Base-by-base conservation (phyloP, 2,113 vertebrate genomes). In the Boleophthalmus pectinirostris region DNA sequence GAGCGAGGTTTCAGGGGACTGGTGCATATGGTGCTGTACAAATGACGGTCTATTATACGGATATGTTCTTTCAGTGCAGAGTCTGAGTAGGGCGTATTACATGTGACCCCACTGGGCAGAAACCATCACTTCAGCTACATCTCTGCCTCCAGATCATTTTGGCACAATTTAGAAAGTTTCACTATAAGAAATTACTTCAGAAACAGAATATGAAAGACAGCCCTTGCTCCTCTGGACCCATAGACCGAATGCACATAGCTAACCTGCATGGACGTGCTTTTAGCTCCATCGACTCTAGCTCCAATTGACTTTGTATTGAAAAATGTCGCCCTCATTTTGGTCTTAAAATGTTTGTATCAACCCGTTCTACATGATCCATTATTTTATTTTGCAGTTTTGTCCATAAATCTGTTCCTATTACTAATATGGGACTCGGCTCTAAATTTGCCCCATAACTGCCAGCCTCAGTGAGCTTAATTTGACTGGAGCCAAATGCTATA, bases 1-100 rank as follows among this genome's bases (percentile, higher is more conserved):
- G 60, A 72, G 63, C 24, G 60, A 77, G 60, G 67, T 66, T 56
- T 66, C 61, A 21, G 46, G 38, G 29, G 68, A 69, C 68, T 25
- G 29, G 53, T 58, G n/a, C 29, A 61, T 68, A 45, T 66, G 51
- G 33, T 23, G 65, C 64, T 46, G 56, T 33, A 63, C 51, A 46
- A 69, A 49, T 23, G 38, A 47, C 65, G 10, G 65, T 66, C n/a
- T 66, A 66, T 66, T 45, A 61, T 33, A 47, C 45, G 13, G 65
- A 66, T 18, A 64, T 64, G 33, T 38, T 64, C 33, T 64, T 64
- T 64, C 61, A 64, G 33, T 43, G 29, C 61, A 21, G 20, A 13
- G 61, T 20, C 10, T 43, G 61, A 64, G 20, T n/a, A 64, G 61
- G 61, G 11, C 10, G 33, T 64, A 64, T 64, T 64, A 64, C 38